Percentiles rank a stretch among this genome's conserved stretches.
Evolutionary conservation across 2,888 invertebrate species (phyloP).

Genomic region (Embidobia sp.): DNA sequence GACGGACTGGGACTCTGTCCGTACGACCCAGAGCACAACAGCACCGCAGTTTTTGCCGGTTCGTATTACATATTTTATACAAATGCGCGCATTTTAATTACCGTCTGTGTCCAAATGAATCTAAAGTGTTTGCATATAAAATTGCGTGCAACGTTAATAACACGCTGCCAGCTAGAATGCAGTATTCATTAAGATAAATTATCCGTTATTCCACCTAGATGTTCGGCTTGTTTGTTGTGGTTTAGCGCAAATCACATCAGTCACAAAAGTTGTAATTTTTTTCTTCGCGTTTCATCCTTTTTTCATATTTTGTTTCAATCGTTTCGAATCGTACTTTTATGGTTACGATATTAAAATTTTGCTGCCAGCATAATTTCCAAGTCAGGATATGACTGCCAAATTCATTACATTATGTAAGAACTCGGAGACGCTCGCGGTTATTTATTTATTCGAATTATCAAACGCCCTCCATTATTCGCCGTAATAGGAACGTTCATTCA

Average conservation of each 20-base stretch:
- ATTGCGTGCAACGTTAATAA: constrained; percentile 24
- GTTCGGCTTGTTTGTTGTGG: neutral
- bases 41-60: constrained; percentile 92
- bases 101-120: constrained; percentile 6
- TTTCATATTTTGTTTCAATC: neutral
- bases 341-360: constrained; percentile 6
- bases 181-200: constrained; percentile 10
- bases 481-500: constrained; percentile 12
- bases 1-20: constrained; percentile 95
- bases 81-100: constrained; percentile 44
- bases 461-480: constrained; percentile 11
- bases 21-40: constrained; percentile 97
- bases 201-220: no score
- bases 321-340: no score
- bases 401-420: constrained; percentile 7
- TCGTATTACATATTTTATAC: constrained; percentile 72
- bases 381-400: neutral
- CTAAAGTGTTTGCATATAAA: constrained; percentile 27
- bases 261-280: no score
- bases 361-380: neutral
- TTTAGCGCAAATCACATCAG: no score
- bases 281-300: no score
- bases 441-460: constrained; percentile 17
- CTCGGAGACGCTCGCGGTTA: neutral
- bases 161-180: neutral